Percentiles rank a stretch among this genome's conserved stretches.
Evolutionary conservation across 1,140 invertebrate species (phyloP).

Genomic region (Drosophila bifasciata): DNA sequence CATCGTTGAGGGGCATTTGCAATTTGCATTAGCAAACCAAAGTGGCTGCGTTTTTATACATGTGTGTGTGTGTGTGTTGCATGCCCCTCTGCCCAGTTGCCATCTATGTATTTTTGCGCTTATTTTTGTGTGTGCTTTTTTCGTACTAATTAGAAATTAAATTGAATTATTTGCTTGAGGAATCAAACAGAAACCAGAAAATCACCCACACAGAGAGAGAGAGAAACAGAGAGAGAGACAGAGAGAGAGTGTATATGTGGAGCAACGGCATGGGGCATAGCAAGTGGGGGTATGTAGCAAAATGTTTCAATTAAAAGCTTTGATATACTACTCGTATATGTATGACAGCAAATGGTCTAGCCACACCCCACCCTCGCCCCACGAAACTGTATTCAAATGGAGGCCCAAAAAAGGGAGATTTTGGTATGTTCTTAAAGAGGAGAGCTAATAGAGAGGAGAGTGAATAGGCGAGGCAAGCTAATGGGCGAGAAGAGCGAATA

Average conservation of each 20-base stretch:
- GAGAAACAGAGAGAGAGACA: background rate
- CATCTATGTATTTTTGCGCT: constrained; percentile 36
- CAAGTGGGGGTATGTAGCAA: constrained; percentile 9
- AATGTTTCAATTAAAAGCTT: constrained; percentile 46
- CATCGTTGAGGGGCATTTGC: constrained; percentile 53
- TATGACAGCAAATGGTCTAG: too few species aligned
- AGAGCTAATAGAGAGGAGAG: too few species aligned
- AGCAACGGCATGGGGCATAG: background rate
- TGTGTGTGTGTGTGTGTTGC: constrained; percentile 13
- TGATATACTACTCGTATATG: too few species aligned
- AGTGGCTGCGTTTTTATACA: constrained; percentile 73
- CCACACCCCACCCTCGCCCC: too few species aligned
- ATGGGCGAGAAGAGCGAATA: too few species aligned
- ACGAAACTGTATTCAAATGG: too few species aligned
- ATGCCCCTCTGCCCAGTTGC: background rate
- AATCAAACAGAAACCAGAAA: constrained; percentile 64
- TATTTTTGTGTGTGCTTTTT: constrained; percentile 58
- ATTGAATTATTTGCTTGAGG: constrained; percentile 81
- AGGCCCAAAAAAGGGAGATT: too few species aligned
- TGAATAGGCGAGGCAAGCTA: too few species aligned
- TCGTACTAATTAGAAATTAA: constrained; percentile 79
- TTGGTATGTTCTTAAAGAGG: too few species aligned
- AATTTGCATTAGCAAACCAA: constrained; percentile 76
- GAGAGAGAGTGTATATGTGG: background rate
- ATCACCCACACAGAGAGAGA: constrained; percentile 5